A percentile compares a stretch with the other conserved stretches of the same genome.
Evolutionary conservation across 1,140 invertebrate genomes (phyloP).

Genomic region (Nasonia longicornis): DNA sequence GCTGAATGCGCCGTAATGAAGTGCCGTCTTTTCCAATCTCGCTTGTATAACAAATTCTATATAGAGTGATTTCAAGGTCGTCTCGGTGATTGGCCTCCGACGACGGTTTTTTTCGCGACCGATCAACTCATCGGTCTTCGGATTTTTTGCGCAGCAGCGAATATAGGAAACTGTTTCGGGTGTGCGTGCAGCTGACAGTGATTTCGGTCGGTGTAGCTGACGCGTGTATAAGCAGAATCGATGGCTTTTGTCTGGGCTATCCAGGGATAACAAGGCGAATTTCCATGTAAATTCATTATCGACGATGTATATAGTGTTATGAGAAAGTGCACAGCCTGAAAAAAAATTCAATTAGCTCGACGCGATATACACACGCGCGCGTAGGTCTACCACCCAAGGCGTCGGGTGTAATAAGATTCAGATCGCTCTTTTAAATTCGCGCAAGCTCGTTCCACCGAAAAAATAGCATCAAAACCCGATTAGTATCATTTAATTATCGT

Average conservation of each 20-base stretch:
- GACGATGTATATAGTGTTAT: too few species aligned
- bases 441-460: neutral
- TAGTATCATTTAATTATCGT: constrained; percentile 32
- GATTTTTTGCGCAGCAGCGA: neutral
- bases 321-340: too few species aligned
- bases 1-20: constrained; percentile 9
- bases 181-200: neutral
- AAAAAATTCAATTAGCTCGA: too few species aligned
- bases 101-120: neutral
- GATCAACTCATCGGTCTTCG: neutral
- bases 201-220: neutral
- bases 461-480: constrained; percentile 2
- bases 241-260: neutral
- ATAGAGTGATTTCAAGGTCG: too few species aligned
- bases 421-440: neutral
- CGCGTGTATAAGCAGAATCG: neutral
- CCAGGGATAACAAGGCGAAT: too few species aligned
- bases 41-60: neutral
- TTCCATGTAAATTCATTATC: too few species aligned
- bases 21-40: neutral
- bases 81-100: neutral
- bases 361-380: too few species aligned
- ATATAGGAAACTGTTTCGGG: neutral
- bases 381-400: too few species aligned
- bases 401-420: neutral